Evolutionary conservation across 2,113 vertebrate species (phyloP), one percentile per base, ranked within the genome.

Genomic region (Oncorhynchus tshawytscha): DNA sequence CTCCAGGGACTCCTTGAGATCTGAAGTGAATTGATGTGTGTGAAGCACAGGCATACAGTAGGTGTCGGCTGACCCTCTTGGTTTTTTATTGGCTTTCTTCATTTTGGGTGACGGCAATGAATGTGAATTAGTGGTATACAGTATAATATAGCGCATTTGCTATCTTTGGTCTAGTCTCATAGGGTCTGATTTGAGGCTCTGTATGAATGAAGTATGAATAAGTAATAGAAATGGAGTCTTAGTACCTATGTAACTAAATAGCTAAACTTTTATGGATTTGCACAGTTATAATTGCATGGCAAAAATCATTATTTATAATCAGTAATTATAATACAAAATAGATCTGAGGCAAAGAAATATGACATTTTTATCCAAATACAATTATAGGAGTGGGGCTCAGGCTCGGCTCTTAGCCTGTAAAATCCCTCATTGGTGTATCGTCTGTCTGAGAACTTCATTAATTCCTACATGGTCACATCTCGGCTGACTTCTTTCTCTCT

Each of bases 381-480:
- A 88, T 81, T 83, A 86, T 48, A 49, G 51, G 7, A 73, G 75
- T 81, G 75, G 57, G 72, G 81, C 81, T 86, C 76, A 54, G 15
- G 16, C 51, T 18, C 51, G 1, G 49, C 16, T 45, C 39, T 45
- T 74, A 77, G 82, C 80, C 82, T 80, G 71, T 84, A 65, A 72
- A 71, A 74, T 73, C 70, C 81, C 67, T 80, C 64, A 62, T 22
- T 78, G 74, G 73, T 51, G 72, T 78, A 69, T 81, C 74, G 73
- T 68, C 22, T 60, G 73, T 71, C 22, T 60, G 71, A 83, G 82
- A 81, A 86, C 77, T 82, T 85, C 70, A 81, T 82, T 86, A 84
- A 81, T 76, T 85, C 83, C 75, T 81, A 77, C 79, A 84, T 76
- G 72, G 72, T 72, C 82, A 72, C 72, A 85, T 88, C 77, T 85